Percentiles rank a stretch among this genome's conserved stretches.
Evolutionary conservation across 2,888 invertebrate species (phyloP).

Genomic region (Anthrax anthrax): DNA sequence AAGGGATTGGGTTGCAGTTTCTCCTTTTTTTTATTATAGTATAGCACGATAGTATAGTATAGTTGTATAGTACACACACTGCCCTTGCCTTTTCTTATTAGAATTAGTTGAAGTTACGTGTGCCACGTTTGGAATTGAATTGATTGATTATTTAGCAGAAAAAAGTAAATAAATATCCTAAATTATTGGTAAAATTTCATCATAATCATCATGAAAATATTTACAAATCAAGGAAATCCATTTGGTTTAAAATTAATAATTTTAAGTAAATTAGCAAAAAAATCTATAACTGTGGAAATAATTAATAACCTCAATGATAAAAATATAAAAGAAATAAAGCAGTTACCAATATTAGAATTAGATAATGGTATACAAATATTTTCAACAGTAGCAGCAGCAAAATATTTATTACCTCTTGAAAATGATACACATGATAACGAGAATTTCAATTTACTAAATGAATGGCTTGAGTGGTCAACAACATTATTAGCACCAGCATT

Average conservation of each 20-base stretch:
- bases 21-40: no score
- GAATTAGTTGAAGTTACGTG: no score
- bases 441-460: constrained; percentile 24
- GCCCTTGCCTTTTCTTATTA: no score
- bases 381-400: constrained; percentile 55
- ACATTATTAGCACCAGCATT: constrained; percentile 44
- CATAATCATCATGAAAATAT: constrained; percentile 43
- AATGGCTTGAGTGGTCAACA: constrained; percentile 54
- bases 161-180: no score
- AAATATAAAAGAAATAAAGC: constrained; percentile 39
- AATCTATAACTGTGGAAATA: constrained; percentile 41
- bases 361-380: constrained; percentile 49
- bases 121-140: no score
- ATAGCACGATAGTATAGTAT: no score
- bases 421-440: no score
- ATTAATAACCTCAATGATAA: constrained; percentile 37
- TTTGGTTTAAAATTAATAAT: constrained; percentile 58
- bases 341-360: constrained; percentile 51
- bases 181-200: constrained; percentile 9
- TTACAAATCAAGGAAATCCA: constrained; percentile 64
- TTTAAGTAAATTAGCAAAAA: constrained; percentile 49
- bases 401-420: constrained; percentile 44
- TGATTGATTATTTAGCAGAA: no score
- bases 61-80: no score
- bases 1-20: no score